Percentiles rank a stretch among this genome's conserved stretches.
These are phyloP conservation scores for Sturmia bella DNA, from an alignment of 2,888 invertebrate genomes.

Conservation along the genomic window DNA sequence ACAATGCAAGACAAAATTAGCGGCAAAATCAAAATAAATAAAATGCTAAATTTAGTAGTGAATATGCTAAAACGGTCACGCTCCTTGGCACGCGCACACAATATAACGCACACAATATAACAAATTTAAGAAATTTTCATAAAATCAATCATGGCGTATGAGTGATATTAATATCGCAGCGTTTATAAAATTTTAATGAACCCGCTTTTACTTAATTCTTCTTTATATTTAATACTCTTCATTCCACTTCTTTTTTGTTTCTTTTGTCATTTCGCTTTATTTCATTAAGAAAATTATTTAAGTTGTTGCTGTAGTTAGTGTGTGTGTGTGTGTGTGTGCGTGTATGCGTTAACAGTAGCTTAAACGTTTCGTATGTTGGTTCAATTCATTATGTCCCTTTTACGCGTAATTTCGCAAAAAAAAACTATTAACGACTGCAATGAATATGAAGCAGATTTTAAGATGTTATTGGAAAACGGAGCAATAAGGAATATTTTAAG, in stretches of 20 bases:
- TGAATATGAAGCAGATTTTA: constrained; percentile 30
- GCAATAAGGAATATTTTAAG: too few relatives aligned
- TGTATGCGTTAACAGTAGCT: too few relatives aligned
- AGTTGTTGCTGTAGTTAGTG: not conserved
- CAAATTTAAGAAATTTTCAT: constrained; percentile 6
- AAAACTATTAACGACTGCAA: not conserved
- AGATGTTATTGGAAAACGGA: constrained; percentile 15
- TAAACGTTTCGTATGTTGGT: not conserved
- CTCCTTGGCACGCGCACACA: too few relatives aligned
- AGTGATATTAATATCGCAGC: constrained; percentile 38
- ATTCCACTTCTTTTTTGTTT: not conserved
- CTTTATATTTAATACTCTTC: not conserved
- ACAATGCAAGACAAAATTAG: too few relatives aligned
- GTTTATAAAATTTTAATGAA: constrained; percentile 45
- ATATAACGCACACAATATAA: not conserved
- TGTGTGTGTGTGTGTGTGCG: too few relatives aligned
- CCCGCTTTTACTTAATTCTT: constrained; percentile 15
- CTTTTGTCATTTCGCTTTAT: not conserved
- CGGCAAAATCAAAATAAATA: too few relatives aligned
- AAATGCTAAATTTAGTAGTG: too few relatives aligned
- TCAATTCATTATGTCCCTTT: constrained; percentile 31
- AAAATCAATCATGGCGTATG: constrained; percentile 32
- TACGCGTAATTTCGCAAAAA: not conserved
- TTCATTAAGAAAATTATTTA: constrained; percentile 1
- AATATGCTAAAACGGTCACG: too few relatives aligned